A percentile compares a stretch with the other conserved stretches of the same genome.
These are phyloP conservation scores for Sclerodermus sp. DNA, from an alignment of 2,888 invertebrate species.

Conservation along the genomic window DNA sequence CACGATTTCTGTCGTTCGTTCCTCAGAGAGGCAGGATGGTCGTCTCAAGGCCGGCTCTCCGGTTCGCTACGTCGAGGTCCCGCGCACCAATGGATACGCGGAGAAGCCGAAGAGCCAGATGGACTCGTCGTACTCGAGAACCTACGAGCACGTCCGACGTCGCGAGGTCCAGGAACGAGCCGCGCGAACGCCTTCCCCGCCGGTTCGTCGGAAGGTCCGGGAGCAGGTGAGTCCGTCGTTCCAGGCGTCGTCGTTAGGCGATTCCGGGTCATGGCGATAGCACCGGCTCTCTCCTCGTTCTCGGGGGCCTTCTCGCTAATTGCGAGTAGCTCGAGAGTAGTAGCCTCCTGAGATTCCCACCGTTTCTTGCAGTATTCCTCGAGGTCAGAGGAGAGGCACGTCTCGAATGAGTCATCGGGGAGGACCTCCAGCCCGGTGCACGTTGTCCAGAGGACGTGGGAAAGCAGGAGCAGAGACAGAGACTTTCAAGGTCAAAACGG, in stretches of 20 bases:
- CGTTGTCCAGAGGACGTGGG: constrained; percentile 52
- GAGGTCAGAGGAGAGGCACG: constrained; percentile 36
- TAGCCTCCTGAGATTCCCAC: not conserved
- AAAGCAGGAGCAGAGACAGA: constrained; percentile 42
- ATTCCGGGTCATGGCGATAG: no score
- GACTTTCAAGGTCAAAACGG: constrained; percentile 29
- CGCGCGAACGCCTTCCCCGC: constrained; percentile 48
- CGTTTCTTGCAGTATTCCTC: constrained; percentile 24
- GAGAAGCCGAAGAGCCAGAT: constrained; percentile 32
- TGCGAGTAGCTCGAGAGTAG: no score
- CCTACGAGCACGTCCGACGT: constrained; percentile 29
- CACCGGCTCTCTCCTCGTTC: no score
- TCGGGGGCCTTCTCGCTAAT: no score
- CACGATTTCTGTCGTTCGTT: no score
- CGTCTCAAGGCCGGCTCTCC: constrained; percentile 36
- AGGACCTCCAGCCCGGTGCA: constrained; percentile 44
- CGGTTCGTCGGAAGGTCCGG: constrained; percentile 41
- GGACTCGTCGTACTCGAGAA: constrained; percentile 40
- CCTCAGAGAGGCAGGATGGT: constrained; percentile 34
- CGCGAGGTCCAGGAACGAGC: constrained; percentile 30
- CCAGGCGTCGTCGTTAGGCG: no score
- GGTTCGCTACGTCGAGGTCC: constrained; percentile 35
- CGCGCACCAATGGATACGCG: constrained; percentile 32
- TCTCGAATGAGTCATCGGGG: constrained; percentile 23
- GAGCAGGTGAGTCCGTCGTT: constrained; percentile 37